phyloP scores from a whole-genome alignment of 2,888 invertebrate genomes.

The Crioceris asparagi region DNA sequence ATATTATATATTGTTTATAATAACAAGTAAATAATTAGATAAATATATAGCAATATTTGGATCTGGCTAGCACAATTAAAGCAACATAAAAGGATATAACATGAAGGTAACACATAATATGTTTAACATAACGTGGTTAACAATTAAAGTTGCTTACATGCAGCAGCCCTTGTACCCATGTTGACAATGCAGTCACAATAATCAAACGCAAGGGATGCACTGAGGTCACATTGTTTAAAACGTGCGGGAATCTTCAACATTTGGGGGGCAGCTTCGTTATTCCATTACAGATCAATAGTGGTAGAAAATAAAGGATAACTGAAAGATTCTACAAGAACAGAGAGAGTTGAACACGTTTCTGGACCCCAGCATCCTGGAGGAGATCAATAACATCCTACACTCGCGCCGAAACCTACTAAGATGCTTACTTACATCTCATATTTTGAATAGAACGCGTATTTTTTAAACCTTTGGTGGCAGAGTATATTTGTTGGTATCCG shows the following conservation, averaged over 20 bases:
- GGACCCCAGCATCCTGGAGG: slow-evolving; percentile 31
- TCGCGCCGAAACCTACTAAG: slow-evolving; percentile 29
- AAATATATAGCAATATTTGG: too few relatives aligned
- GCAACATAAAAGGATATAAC: slow-evolving; percentile 9
- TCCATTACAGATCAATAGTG: slow-evolving; percentile 38
- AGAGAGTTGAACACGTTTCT: slow-evolving; percentile 34
- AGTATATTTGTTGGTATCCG: slow-evolving; percentile 16
- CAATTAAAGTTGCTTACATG: slow-evolving; percentile 60
- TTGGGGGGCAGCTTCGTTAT: slow-evolving; percentile 37
- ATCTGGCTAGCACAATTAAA: slow-evolving; percentile 13
- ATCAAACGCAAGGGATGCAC: slow-evolving; percentile 43
- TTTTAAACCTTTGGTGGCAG: slow-evolving; percentile 17
- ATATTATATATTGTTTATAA: too few relatives aligned
- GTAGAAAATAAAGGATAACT: slow-evolving; percentile 36
- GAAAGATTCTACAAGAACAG: slow-evolving; percentile 36
- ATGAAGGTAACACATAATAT: slow-evolving; percentile 17
- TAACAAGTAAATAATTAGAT: too few relatives aligned
- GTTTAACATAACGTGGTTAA: slow-evolving; percentile 21
- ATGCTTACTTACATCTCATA: slow-evolving; percentile 33
- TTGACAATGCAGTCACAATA: slow-evolving; percentile 47
- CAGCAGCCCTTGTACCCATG: slow-evolving; percentile 90
- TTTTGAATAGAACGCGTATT: slow-evolving; percentile 32
- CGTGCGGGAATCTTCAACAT: slow-evolving; percentile 43
- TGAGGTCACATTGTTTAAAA: slow-evolving; percentile 43
- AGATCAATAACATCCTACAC: slow-evolving; percentile 34